Percentiles rank a stretch among this genome's conserved stretches.
Evolutionary conservation across 1,140 invertebrate genomes (phyloP).

Genomic region (Halesus radiatus): DNA sequence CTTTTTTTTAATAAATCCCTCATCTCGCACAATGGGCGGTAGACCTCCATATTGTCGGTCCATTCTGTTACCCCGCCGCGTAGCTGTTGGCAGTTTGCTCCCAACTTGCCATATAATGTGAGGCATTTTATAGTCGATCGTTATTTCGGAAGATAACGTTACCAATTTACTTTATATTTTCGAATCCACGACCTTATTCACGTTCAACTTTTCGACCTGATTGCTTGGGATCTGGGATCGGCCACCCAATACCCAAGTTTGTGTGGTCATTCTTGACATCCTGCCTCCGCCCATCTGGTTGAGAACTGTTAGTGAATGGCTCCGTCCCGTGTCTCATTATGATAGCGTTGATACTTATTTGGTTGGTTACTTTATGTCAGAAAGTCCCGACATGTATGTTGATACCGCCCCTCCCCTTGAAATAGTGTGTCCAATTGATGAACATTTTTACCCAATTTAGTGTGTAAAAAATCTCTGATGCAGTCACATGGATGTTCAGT

Average conservation of each 20-base stretch:
- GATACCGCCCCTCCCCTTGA: too few species aligned
- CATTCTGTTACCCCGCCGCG: neutral
- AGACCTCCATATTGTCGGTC: neutral
- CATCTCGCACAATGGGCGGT: neutral
- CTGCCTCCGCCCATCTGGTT: conserved; percentile 9
- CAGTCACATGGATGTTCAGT: too few species aligned
- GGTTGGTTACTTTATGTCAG: too few species aligned
- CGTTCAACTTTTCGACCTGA: neutral
- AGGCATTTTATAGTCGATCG: neutral
- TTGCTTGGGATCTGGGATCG: neutral
- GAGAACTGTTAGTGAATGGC: neutral
- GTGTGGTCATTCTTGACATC: neutral
- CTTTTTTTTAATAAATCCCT: too few species aligned
- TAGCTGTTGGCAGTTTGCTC: too few species aligned
- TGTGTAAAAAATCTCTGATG: too few species aligned
- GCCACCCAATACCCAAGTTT: neutral
- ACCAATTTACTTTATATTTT: neutral
- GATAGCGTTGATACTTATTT: neutral
- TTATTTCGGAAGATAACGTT: neutral
- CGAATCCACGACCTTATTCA: neutral
- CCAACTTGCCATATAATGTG: neutral
- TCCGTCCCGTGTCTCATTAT: conserved; percentile 2
- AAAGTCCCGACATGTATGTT: too few species aligned
- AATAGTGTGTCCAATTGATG: too few species aligned
- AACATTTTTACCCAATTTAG: too few species aligned